phyloP scores from a whole-genome alignment of 2,888 invertebrate genomes.

The Priocnemis perturbator region DNA sequence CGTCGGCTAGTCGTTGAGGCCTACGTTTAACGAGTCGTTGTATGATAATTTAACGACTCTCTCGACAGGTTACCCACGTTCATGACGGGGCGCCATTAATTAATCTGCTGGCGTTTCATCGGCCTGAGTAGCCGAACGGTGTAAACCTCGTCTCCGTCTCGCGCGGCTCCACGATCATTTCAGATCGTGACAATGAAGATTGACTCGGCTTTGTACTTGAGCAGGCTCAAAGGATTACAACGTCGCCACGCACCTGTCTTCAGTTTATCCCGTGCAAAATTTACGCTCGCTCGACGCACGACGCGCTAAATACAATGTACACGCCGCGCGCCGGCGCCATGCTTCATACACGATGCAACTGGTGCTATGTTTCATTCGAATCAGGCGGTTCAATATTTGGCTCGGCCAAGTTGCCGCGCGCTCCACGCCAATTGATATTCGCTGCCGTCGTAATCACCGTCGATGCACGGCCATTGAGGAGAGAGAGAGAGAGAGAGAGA shows the following conservation, averaged over 20 bases:
- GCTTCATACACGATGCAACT: too few species aligned
- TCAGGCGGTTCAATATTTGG: not conserved
- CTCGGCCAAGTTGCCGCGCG: too few species aligned
- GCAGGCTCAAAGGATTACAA: slow-evolving; percentile 30
- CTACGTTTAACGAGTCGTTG: slow-evolving; percentile 45
- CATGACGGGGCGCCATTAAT: slow-evolving; percentile 59
- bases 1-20: too few species aligned
- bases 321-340: too few species aligned
- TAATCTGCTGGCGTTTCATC: slow-evolving; percentile 49
- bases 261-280: not conserved
- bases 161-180: slow-evolving; percentile 35
- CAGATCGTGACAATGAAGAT: slow-evolving; percentile 39
- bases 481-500: too few species aligned
- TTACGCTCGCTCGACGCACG: slow-evolving; percentile 4
- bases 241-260: slow-evolving; percentile 15
- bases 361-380: not conserved
- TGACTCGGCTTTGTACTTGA: slow-evolving; percentile 37
- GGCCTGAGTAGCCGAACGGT: slow-evolving; percentile 25
- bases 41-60: slow-evolving; percentile 57
- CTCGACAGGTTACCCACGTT: slow-evolving; percentile 49
- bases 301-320: too few species aligned
- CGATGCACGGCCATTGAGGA: too few species aligned
- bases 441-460: too few species aligned
- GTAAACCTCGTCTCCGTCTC: slow-evolving; percentile 28
- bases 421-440: not conserved